These are phyloP conservation scores for Cheilinus undulatus DNA, from an alignment of 2,113 vertebrate species.

Conservation along the genomic window DNA sequence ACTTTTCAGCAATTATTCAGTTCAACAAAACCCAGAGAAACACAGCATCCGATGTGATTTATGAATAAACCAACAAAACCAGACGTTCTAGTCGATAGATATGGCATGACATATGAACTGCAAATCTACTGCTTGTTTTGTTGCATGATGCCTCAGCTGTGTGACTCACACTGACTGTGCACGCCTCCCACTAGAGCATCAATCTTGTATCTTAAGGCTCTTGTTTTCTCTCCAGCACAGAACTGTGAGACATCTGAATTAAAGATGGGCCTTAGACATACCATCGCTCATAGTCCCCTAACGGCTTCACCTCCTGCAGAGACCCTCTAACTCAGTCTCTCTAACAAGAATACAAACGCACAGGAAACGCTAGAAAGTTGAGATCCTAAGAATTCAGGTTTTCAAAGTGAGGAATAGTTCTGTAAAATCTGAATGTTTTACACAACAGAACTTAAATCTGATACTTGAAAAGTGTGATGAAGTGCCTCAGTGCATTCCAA, in stretches of 20 bases:
- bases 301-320: conserved; percentile 58
- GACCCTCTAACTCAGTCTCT: conserved; percentile 31
- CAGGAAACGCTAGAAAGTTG: neutral
- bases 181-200: conserved; percentile 59
- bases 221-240: conserved; percentile 50
- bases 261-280: conserved; percentile 66
- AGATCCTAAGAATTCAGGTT: conserved; percentile 24
- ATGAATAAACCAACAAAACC: conserved; percentile 57
- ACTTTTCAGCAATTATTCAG: conserved; percentile 25
- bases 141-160: conserved; percentile 44
- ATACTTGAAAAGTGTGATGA: neutral
- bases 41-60: conserved; percentile 39
- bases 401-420: conserved; percentile 4
- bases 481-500: neutral
- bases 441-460: conserved; percentile 4
- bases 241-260: conserved; percentile 69
- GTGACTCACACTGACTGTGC: conserved; percentile 58
- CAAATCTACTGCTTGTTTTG: conserved; percentile 37
- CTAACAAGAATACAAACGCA: conserved; percentile 32
- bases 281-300: conserved; percentile 65
- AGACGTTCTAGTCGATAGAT: conserved; percentile 52
- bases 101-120: conserved; percentile 59
- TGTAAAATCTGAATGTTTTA: neutral
- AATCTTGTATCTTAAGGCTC: conserved; percentile 59
- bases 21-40: conserved; percentile 12